Conservation (phyloP, 2,797 vertebrate genomes). For the Cynopterus sphinx region DNA sequence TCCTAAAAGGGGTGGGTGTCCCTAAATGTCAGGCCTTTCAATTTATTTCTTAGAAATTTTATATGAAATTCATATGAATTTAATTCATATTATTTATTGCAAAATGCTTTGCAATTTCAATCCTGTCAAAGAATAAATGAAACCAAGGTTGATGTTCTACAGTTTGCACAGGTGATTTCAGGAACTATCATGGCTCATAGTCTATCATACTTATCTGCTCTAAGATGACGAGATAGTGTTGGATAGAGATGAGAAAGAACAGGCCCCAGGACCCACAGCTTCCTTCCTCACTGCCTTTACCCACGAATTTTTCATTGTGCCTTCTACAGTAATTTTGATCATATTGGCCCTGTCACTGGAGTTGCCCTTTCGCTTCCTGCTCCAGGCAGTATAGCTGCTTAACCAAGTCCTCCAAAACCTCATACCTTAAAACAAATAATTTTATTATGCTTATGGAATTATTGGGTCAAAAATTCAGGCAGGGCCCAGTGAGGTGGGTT, state of each 20-base stretch:
- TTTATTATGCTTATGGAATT: not conserved
- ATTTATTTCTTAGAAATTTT: conserved; percentile 16
- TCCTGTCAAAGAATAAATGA: conserved; percentile 1
- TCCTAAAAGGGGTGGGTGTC: not conserved
- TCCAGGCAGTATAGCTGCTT: not conserved
- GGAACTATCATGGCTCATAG: not conserved
- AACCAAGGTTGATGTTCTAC: not conserved
- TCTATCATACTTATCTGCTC: not conserved
- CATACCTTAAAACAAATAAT: not conserved
- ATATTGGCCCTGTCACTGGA: not conserved
- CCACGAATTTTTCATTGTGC: not conserved
- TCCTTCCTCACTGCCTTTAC: not conserved
- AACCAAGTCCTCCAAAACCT: not conserved
- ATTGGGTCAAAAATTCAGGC: not conserved
- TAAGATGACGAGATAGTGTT: not conserved
- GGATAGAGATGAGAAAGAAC: not conserved
- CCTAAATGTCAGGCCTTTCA: not conserved
- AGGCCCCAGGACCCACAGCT: not conserved
- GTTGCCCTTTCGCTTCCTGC: not conserved
- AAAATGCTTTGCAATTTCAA: not conserved
- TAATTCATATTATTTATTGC: not conserved
- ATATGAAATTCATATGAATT: not conserved
- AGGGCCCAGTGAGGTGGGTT: not conserved
- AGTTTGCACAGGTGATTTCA: not conserved
- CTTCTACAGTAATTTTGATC: not conserved